Conservation (phyloP, 2,888 invertebrate species). For the Podabrus alpinus region DNA sequence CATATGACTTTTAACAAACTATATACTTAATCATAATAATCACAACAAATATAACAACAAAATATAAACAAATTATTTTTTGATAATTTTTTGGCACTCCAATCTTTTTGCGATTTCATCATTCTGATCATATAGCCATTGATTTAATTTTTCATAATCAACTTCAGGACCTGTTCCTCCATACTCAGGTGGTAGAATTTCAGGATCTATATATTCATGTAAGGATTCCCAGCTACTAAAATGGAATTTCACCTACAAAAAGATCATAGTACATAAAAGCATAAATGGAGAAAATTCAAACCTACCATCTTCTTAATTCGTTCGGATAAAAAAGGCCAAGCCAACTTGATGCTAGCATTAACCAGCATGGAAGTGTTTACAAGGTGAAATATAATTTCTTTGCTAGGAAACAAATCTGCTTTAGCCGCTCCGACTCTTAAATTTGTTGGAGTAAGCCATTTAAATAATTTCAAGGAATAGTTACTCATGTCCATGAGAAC, state of each 20-base stretch:
- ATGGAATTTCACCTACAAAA: conserved; percentile 59
- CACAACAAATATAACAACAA: neutral
- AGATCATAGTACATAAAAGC: neutral
- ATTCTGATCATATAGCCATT: conserved; percentile 38
- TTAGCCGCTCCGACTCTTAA: conserved; percentile 41
- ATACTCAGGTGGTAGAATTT: conserved; percentile 60
- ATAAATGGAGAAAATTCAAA: neutral
- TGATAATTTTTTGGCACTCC: conserved; percentile 24
- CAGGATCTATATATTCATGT: conserved; percentile 57
- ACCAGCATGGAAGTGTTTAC: conserved; percentile 47
- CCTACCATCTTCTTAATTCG: conserved; percentile 40
- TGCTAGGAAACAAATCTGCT: conserved; percentile 44
- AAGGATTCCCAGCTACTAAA: conserved; percentile 58
- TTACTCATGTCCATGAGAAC: conserved; percentile 50
- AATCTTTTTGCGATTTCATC: conserved; percentile 41
- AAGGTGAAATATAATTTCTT: conserved; percentile 47
- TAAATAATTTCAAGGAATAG: conserved; percentile 43
- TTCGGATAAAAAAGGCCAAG: conserved; percentile 49
- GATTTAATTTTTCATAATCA: conserved; percentile 36
- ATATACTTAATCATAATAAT: neutral
- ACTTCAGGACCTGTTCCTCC: conserved; percentile 58
- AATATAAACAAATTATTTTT: neutral
- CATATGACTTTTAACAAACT: neutral
- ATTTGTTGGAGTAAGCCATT: conserved; percentile 50
- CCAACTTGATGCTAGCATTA: conserved; percentile 43